A percentile compares a stretch with the other conserved stretches of the same genome.
These are phyloP conservation scores for Limenitis camilla DNA, from an alignment of 2,888 invertebrate genomes.

Conservation along the genomic window DNA sequence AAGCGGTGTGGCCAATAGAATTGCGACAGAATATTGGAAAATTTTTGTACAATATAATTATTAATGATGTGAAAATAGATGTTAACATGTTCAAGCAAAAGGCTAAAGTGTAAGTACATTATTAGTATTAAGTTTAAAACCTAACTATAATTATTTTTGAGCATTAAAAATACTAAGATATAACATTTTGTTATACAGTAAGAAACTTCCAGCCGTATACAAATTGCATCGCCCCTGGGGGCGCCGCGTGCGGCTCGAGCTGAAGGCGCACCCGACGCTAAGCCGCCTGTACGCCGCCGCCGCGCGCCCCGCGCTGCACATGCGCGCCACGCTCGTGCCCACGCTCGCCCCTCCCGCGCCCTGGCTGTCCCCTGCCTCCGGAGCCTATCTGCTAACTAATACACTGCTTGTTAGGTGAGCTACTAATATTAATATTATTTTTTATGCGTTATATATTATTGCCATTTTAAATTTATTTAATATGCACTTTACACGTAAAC, in stretches of 20 bases:
- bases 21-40: slow-evolving; percentile 81
- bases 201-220: slow-evolving; percentile 85
- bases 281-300: slow-evolving; percentile 80
- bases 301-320: slow-evolving; percentile 78
- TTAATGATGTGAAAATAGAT: slow-evolving; percentile 89
- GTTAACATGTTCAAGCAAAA: slow-evolving; percentile 78
- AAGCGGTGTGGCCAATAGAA: slow-evolving; percentile 79
- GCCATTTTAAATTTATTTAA: no score
- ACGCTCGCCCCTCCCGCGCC: slow-evolving; percentile 89
- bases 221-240: slow-evolving; percentile 82
- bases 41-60: slow-evolving; percentile 89
- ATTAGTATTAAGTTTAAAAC: no score
- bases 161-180: no score
- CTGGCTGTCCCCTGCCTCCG: slow-evolving; percentile 78
- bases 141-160: no score
- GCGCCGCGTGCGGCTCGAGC: slow-evolving; percentile 78
- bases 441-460: no score
- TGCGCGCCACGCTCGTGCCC: slow-evolving; percentile 83
- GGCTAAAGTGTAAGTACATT: slow-evolving; percentile 56
- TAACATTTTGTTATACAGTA: slow-evolving; percentile 45
- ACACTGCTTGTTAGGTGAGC: slow-evolving; percentile 44
- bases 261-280: slow-evolving; percentile 89
- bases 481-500: no score
- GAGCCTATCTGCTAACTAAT: slow-evolving; percentile 82
- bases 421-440: neutral